Percentiles rank a stretch among this genome's conserved stretches.
These are phyloP conservation scores for Drosophila carrolli DNA, from an alignment of 1,140 invertebrate genomes.

Conservation along the genomic window DNA sequence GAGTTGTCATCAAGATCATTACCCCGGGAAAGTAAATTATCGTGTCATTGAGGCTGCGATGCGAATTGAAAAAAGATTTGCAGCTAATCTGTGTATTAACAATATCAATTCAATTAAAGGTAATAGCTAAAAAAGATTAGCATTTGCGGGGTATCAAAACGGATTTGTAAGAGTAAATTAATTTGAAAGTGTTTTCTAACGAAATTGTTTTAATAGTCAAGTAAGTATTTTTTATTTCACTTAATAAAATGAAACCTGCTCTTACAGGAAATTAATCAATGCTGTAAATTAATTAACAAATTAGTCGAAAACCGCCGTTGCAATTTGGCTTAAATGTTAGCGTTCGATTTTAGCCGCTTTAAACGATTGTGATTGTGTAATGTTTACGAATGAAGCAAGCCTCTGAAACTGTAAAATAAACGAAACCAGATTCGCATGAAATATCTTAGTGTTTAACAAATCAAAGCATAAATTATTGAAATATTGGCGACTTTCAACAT, in stretches of 20 bases:
- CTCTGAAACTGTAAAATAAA: slow-evolving; percentile 13
- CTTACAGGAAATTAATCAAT: slow-evolving; percentile 26
- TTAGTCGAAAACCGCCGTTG: slow-evolving; percentile 28
- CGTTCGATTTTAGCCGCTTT: slow-evolving; percentile 25
- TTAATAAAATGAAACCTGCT: background rate
- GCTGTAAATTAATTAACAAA: slow-evolving; percentile 41
- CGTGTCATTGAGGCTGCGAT: background rate
- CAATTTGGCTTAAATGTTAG: slow-evolving; percentile 15
- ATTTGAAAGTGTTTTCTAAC: no score
- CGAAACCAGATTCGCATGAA: slow-evolving; percentile 3
- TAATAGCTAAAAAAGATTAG: background rate
- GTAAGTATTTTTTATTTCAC: no score
- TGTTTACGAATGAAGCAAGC: slow-evolving; percentile 16
- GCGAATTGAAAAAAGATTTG: background rate
- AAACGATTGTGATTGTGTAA: slow-evolving; percentile 41
- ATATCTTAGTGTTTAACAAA: slow-evolving; percentile 7
- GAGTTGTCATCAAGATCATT: slow-evolving; percentile 42
- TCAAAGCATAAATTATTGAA: slow-evolving; percentile 7
- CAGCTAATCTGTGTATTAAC: background rate
- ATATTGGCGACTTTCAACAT: background rate
- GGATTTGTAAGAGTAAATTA: no score
- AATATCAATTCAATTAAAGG: background rate
- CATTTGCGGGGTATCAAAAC: no score
- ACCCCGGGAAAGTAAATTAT: slow-evolving; percentile 40
- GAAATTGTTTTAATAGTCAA: no score